A percentile compares a stretch with the other conserved stretches of the same genome.
Conservation (phyloP, 2,113 vertebrate genomes). For the Nyctereutes procyonoides region DNA sequence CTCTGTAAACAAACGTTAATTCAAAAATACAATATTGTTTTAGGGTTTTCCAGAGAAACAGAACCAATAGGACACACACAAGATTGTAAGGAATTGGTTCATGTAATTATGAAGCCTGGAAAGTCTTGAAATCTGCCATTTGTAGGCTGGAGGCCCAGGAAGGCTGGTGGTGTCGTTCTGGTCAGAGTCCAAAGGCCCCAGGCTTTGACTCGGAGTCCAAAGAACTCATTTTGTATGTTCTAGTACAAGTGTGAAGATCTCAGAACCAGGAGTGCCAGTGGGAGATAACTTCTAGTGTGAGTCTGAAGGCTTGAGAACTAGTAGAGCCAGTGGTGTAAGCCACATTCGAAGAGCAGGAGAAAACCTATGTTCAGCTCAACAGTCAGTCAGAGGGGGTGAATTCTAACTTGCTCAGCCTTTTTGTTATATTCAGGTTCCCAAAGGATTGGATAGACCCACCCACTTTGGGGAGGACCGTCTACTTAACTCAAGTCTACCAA, state of each 20-base stretch:
- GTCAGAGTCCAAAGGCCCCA: neutral
- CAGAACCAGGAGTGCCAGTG: neutral
- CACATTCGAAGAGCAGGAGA: neutral
- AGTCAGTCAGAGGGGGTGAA: neutral
- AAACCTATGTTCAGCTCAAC: accelerated
- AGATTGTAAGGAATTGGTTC: neutral
- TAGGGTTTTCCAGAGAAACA: neutral
- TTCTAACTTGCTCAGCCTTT: too few species aligned
- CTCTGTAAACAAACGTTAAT: neutral
- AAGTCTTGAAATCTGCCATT: neutral
- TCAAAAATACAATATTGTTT: neutral
- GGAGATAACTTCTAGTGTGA: neutral
- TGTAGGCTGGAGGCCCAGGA: neutral
- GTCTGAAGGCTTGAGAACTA: neutral
- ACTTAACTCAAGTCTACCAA: accelerated
- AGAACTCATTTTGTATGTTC: neutral
- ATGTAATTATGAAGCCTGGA: neutral
- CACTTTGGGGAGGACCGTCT: accelerated
- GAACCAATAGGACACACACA: neutral
- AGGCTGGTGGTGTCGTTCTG: neutral
- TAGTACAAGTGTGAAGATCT: neutral
- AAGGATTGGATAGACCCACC: neutral
- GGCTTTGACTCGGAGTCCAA: neutral
- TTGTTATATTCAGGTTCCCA: neutral
- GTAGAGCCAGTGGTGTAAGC: neutral